A percentile compares a stretch with the other conserved stretches of the same genome.
Conservation (phyloP, 1,140 invertebrate genomes). For the Solen grandis region DNA sequence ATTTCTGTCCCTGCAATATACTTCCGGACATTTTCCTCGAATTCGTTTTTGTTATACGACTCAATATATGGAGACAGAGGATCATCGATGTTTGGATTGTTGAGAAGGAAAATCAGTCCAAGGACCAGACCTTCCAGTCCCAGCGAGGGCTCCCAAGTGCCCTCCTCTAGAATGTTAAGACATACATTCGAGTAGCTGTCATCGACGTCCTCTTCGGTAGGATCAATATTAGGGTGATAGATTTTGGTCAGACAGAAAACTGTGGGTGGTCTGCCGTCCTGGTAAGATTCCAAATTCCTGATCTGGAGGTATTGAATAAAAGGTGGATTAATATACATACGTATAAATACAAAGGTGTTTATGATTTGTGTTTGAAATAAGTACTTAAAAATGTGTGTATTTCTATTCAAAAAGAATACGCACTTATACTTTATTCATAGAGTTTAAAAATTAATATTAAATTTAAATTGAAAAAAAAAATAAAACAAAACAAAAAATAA, state of each 20-base stretch:
- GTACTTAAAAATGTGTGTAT: too few relatives aligned
- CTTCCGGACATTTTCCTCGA: too few relatives aligned
- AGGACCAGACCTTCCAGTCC: conserved; percentile 67
- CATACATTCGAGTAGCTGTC: conserved; percentile 65
- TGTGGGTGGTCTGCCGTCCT: conserved; percentile 49
- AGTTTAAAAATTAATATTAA: too few relatives aligned
- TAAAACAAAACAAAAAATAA: neutral
- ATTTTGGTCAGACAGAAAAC: conserved; percentile 69
- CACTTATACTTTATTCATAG: too few relatives aligned
- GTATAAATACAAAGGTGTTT: too few relatives aligned
- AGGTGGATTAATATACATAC: too few relatives aligned
- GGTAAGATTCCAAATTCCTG: conserved; percentile 24
- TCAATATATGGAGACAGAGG: conserved; percentile 69
- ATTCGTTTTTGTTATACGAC: conserved; percentile 31
- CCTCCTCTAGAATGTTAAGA: conserved; percentile 67
- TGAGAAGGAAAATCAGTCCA: conserved; percentile 70
- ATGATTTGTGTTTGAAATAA: too few relatives aligned
- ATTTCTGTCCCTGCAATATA: too few relatives aligned
- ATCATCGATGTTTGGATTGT: conserved; percentile 71
- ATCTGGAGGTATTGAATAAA: too few relatives aligned
- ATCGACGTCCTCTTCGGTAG: neutral
- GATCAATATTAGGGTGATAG: conserved; percentile 77
- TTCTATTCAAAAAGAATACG: too few relatives aligned
- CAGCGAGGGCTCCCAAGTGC: conserved; percentile 57
- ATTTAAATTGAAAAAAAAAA: too few relatives aligned